These are phyloP conservation scores for Portevinia maculata DNA, from an alignment of 2,888 invertebrate genomes.

Conservation along the genomic window DNA sequence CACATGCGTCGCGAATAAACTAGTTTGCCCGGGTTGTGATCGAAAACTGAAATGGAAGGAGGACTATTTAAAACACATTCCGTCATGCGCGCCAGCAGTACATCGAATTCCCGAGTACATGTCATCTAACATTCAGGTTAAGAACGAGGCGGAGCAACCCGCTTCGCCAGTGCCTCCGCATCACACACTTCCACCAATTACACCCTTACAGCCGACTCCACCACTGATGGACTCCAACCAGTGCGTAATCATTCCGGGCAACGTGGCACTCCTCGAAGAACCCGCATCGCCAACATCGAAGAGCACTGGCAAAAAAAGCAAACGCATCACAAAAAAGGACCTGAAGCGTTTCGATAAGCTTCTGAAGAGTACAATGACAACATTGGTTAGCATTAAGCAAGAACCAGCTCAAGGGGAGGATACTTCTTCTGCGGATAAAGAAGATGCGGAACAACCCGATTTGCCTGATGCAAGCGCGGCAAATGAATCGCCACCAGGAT, in stretches of 20 bases:
- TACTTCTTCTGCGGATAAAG: background rate
- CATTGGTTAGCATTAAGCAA: slow-evolving; percentile 81
- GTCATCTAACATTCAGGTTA: slow-evolving; percentile 63
- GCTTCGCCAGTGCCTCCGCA: slow-evolving; percentile 41
- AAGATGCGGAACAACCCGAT: slow-evolving; percentile 20
- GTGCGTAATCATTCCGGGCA: slow-evolving; percentile 73
- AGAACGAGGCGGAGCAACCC: slow-evolving; percentile 64
- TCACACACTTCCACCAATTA: background rate
- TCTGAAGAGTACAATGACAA: slow-evolving; percentile 80
- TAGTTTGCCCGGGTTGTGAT: slow-evolving; percentile 80
- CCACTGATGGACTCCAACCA: slow-evolving; percentile 77
- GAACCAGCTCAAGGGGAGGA: slow-evolving; percentile 77
- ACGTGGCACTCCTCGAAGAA: slow-evolving; percentile 41
- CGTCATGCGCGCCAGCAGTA: slow-evolving; percentile 77
- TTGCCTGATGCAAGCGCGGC: slow-evolving; percentile 9
- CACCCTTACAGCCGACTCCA: slow-evolving; percentile 75
- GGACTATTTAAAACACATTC: slow-evolving; percentile 79
- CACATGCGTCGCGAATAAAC: slow-evolving; percentile 79
- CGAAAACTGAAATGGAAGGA: slow-evolving; percentile 76
- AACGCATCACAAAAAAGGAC: slow-evolving; percentile 80
- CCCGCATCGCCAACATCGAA: slow-evolving; percentile 57
- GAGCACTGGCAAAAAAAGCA: slow-evolving; percentile 73
- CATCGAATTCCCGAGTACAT: slow-evolving; percentile 62
- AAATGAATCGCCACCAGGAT: slow-evolving; percentile 28
- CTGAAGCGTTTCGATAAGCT: slow-evolving; percentile 80